A percentile compares a stretch with the other conserved stretches of the same genome.
Conservation (phyloP, 1,140 invertebrate species). For the Goniozus legneri region DNA sequence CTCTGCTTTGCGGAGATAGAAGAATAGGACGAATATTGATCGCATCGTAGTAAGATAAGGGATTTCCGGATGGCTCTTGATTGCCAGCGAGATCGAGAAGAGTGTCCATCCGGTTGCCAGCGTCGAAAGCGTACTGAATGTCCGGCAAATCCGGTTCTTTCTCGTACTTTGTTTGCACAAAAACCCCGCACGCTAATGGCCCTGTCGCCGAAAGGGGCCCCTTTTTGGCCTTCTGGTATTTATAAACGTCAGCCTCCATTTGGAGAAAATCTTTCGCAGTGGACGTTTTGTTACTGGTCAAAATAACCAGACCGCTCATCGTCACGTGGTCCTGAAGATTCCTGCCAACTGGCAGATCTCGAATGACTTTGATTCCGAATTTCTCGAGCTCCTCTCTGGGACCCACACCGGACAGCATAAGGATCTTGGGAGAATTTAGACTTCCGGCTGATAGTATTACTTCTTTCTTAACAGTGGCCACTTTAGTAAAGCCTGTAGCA, state of each 20-base stretch:
- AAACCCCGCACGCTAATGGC: conserved; percentile 32
- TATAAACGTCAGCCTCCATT: conserved; percentile 53
- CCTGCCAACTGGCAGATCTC: conserved; percentile 66
- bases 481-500: conserved; percentile 48
- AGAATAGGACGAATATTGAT: conserved; percentile 47
- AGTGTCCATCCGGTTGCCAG: conserved; percentile 37
- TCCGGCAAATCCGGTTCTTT: conserved; percentile 53
- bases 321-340: conserved; percentile 69
- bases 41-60: conserved; percentile 44
- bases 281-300: conserved; percentile 54
- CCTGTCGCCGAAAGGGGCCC: conserved; percentile 46
- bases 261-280: conserved; percentile 49
- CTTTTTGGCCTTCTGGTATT: conserved; percentile 40
- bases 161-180: conserved; percentile 39
- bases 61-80: conserved; percentile 23
- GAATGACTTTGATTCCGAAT: conserved; percentile 51
- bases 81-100: conserved; percentile 39
- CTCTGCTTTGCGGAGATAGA: conserved; percentile 57
- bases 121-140: conserved; percentile 64
- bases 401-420: conserved; percentile 61
- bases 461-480: conserved; percentile 61
- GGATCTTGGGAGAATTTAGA: conserved; percentile 59
- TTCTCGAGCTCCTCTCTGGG: conserved; percentile 52
- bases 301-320: conserved; percentile 56
- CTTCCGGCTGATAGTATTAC: conserved; percentile 61